Conservation (phyloP, 2,888 invertebrate genomes). For the Napeogenes sylphis region DNA sequence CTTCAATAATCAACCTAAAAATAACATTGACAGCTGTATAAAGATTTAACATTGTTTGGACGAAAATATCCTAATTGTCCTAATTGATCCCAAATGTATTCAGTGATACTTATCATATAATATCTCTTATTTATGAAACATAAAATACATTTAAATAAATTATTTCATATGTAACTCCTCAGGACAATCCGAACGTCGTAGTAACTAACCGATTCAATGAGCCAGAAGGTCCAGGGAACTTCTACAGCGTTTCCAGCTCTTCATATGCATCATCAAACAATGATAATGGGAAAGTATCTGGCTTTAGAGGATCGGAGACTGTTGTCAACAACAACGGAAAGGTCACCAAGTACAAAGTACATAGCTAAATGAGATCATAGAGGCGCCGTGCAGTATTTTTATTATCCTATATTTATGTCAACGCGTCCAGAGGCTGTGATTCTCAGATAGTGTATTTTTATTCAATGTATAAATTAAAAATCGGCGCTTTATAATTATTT, state of each 20-base stretch:
- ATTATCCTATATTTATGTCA: neutral
- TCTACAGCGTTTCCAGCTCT: slow-evolving; percentile 79
- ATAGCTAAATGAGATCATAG: slow-evolving; percentile 38
- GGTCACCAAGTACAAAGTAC: slow-evolving; percentile 78
- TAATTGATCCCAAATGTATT: too few species aligned
- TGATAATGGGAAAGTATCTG: slow-evolving; percentile 77
- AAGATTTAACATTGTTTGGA: too few species aligned
- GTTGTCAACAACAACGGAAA: slow-evolving; percentile 86
- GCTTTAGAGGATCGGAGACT: slow-evolving; percentile 79
- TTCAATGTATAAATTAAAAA: neutral
- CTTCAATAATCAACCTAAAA: too few species aligned
- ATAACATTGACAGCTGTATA: too few species aligned
- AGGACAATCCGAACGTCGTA: slow-evolving; percentile 72
- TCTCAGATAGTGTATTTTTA: slow-evolving; percentile 7
- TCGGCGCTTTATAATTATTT: neutral
- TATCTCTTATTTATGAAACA: too few species aligned
- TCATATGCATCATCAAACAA: slow-evolving; percentile 79
- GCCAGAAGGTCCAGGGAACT: slow-evolving; percentile 33
- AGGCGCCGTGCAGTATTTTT: neutral
- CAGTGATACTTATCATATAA: too few species aligned
- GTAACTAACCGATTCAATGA: slow-evolving; percentile 43
- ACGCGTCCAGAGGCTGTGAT: slow-evolving; percentile 24
- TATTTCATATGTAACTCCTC: slow-evolving; percentile 16
- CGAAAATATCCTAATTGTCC: too few species aligned
- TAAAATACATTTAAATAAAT: too few species aligned